Base-by-base conservation (phyloP, 2,797 vertebrate genomes). In the Scolopax bukidnonensis region DNA sequence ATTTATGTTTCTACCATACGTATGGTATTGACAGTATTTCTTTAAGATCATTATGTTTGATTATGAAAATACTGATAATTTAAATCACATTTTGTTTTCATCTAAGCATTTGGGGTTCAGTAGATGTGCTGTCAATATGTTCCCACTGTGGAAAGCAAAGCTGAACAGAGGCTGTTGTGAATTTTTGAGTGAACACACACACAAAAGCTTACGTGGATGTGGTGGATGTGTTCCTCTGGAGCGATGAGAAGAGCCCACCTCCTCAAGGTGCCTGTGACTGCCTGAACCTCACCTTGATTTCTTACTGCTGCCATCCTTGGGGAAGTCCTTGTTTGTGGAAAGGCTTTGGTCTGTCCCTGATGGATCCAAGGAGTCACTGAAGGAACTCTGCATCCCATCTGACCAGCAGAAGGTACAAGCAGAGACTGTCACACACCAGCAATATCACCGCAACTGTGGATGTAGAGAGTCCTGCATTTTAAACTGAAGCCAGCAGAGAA, bases 101-200 rank as follows among this genome's bases (percentile, higher is more conserved):
- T 64, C 60, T 69, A 95, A 95, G 90, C 85, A 23, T 95, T 97
- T 96, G 95, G 92, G 68, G 95, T 97, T 97, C 87, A 94, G 96
- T 87, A 76, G 28, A 48, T 96, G 41, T 93, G 84, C 88, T 80
- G 67, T 82, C 97, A 94, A 80, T 92, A 86, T 86, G 33, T 93
- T 97, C 57, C 87, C 94, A 95, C 69, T 77, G 93, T 90, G 48
- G 53, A 90, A 95, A 97, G 97, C 82, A 96, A 90, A 93, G 50
- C 82, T 96, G 68, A 95, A 80, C 32, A 94, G 71, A 88, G 70
- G 27, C 68, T 96, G 89, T 79, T 94, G 68, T 71, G 96, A 97
- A 93, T 96, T 97, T 97, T 79, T 93, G 36, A 91, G 45, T 70
- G 92, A 96, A 95, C 77, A 75, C 16, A 51, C 75, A 94, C 63